phyloP scores from a whole-genome alignment of 2,797 vertebrate species.

The Corythornis leucogaster region DNA sequence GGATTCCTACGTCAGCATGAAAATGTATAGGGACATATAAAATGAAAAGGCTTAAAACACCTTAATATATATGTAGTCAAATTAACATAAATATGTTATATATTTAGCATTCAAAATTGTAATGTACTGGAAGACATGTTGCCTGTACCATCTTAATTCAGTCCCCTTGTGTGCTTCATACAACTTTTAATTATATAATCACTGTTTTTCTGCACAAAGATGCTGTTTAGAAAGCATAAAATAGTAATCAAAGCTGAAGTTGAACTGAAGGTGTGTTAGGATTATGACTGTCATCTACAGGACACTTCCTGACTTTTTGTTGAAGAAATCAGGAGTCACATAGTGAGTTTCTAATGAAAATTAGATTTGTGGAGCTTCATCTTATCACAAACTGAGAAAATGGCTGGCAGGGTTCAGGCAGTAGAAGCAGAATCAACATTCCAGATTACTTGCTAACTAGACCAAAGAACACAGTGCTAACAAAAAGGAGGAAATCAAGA shows the following conservation, averaged over 20 bases:
- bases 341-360: background rate
- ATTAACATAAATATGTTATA: background rate
- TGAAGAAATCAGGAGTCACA: background rate
- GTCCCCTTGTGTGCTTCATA: background rate
- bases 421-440: background rate
- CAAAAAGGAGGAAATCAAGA: background rate
- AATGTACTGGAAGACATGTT: background rate
- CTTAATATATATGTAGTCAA: background rate
- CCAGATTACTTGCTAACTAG: background rate
- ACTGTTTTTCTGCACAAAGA: background rate
- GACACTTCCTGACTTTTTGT: background rate
- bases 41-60: background rate
- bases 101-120: background rate
- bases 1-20: background rate
- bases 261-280: background rate
- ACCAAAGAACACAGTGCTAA: background rate
- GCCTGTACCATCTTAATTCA: background rate
- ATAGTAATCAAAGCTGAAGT: background rate
- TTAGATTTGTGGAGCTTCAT: background rate
- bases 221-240: background rate
- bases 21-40: background rate
- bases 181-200: background rate
- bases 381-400: background rate
- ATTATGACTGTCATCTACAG: background rate
- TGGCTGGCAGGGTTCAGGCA: background rate